phyloP scores from a whole-genome alignment of 2,797 vertebrate species.

The Clarias pachynema region DNA sequence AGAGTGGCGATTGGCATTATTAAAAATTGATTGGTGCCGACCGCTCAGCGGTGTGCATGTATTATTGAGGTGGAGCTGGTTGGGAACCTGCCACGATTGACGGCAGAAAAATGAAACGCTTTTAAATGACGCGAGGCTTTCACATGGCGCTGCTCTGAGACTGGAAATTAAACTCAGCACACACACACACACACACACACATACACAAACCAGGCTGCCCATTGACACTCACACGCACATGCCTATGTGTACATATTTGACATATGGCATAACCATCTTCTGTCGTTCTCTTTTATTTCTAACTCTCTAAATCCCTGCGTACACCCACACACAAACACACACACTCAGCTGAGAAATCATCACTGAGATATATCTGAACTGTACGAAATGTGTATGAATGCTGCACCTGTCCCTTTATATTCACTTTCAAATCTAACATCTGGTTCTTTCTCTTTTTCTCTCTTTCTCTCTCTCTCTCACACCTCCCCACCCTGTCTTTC shows the following conservation, averaged over 20 bases:
- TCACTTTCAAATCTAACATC: slow-evolving; percentile 52
- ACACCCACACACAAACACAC: slow-evolving; percentile 1
- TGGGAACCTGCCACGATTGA: slow-evolving; percentile 86
- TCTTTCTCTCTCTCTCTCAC: neutral
- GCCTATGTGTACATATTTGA: slow-evolving; percentile 19
- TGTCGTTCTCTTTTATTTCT: slow-evolving; percentile 26
- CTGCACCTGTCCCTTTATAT: slow-evolving; percentile 44
- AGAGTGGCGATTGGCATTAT: slow-evolving; percentile 80
- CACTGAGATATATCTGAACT: slow-evolving; percentile 34
- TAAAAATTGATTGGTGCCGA: slow-evolving; percentile 81
- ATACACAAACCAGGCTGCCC: slow-evolving; percentile 9
- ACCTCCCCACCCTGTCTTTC: slow-evolving; percentile 33
- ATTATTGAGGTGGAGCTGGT: slow-evolving; percentile 64
- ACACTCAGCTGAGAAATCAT: slow-evolving; percentile 23
- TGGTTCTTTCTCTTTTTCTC: slow-evolving; percentile 31
- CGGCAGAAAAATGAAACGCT: slow-evolving; percentile 89
- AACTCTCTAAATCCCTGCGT: slow-evolving; percentile 14
- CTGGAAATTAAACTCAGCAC: slow-evolving; percentile 40
- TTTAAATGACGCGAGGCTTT: slow-evolving; percentile 64
- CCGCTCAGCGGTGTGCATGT: slow-evolving; percentile 71
- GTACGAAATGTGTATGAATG: slow-evolving; percentile 38
- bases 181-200: slow-evolving; percentile 30
- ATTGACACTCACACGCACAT: slow-evolving; percentile 21
- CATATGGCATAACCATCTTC: slow-evolving; percentile 15
- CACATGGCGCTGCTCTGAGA: slow-evolving; percentile 49